Evolutionary conservation across 2,797 vertebrate species (phyloP).

Genomic region (Lates japonicus): DNA sequence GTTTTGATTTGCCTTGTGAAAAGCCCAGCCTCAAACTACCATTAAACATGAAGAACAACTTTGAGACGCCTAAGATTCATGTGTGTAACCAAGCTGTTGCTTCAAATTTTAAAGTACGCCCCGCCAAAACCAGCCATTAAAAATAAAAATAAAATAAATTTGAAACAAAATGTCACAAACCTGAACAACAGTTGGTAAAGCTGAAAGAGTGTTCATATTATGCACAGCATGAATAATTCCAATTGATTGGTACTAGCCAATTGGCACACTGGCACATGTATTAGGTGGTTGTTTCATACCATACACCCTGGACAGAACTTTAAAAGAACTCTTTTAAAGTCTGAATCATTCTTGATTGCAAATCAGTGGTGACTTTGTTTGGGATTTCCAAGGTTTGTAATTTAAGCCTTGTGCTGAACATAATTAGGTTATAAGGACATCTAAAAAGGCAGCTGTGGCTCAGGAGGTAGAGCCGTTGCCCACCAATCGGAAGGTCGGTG

Average conservation of each 20-base stretch:
- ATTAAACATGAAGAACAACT: constrained; percentile 72
- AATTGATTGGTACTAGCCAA: constrained; percentile 45
- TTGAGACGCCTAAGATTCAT: constrained; percentile 54
- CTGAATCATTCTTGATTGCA: constrained; percentile 51
- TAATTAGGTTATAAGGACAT: no score
- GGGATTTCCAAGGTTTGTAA: constrained; percentile 28
- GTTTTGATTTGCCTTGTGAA: constrained; percentile 81
- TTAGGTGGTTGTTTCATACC: constrained; percentile 65
- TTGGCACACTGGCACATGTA: constrained; percentile 62
- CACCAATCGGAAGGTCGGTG: no score
- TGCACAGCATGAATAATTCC: constrained; percentile 38
- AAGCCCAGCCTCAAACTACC: constrained; percentile 79
- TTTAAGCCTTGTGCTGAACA: constrained; percentile 7
- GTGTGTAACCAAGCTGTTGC: constrained; percentile 68
- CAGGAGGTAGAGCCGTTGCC: no score
- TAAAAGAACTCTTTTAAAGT: constrained; percentile 63
- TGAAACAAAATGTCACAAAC: constrained; percentile 44
- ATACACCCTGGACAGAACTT: constrained; percentile 61
- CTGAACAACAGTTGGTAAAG: constrained; percentile 48
- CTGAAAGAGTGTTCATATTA: constrained; percentile 26
- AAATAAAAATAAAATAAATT: constrained; percentile 33
- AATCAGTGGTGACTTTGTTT: constrained; percentile 47
- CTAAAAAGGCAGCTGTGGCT: no score
- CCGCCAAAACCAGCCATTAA: constrained; percentile 27
- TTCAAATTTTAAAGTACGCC: constrained; percentile 40